Evolutionary conservation across 2,113 vertebrate species (phyloP).

Genomic region (Cheirogaleus medius): DNA sequence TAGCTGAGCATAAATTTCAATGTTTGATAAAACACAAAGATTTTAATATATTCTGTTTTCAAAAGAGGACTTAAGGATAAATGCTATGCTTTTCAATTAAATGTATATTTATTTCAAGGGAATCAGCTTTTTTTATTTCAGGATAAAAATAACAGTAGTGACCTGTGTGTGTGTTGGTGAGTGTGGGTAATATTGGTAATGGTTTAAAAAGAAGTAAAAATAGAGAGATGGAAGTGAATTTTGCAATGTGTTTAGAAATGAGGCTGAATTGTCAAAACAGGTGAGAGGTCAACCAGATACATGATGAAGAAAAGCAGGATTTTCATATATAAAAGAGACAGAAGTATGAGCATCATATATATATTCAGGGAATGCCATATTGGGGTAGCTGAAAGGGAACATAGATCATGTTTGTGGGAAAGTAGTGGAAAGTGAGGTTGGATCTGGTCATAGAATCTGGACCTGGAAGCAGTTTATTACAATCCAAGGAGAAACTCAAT

Average conservation of each 20-base stretch:
- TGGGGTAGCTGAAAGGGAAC: no score
- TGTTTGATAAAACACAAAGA: background rate
- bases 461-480: background rate
- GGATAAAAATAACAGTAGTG: conserved; percentile 25
- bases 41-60: background rate
- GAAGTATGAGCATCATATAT: background rate
- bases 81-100: background rate
- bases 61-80: background rate
- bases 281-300: background rate
- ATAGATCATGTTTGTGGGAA: background rate
- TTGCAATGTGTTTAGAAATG: background rate
- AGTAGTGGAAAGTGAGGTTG: background rate
- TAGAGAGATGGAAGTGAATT: background rate
- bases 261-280: background rate
- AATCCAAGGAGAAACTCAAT: background rate
- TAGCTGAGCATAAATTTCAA: background rate
- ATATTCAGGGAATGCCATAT: background rate
- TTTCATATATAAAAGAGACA: background rate
- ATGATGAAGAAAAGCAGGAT: background rate
- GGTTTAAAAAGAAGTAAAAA: conserved; percentile 38
- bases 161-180: background rate
- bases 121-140: background rate
- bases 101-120: background rate
- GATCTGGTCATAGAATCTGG: background rate
- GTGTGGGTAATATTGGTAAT: background rate